Conservation (phyloP, 2,888 invertebrate species). For the Saturnia pavonia region DNA sequence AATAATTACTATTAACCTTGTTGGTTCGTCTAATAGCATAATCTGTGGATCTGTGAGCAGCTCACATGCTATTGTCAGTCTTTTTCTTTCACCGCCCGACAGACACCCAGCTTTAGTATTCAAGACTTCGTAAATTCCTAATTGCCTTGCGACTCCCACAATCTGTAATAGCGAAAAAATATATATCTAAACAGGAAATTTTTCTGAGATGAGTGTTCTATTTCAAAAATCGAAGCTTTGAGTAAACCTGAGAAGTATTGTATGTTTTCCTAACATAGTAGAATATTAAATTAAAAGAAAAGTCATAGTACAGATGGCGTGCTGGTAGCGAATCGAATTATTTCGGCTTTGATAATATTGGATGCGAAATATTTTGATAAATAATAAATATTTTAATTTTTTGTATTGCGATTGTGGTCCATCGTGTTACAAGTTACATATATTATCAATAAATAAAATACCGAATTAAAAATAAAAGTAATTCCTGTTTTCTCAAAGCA, state of each 20-base stretch:
- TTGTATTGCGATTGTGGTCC: neutral
- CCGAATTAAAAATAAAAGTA: too few species aligned
- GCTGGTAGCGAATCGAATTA: neutral
- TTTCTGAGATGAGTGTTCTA: too few species aligned
- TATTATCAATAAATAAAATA: too few species aligned
- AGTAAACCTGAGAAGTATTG: neutral
- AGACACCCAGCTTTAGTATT: constrained; percentile 87
- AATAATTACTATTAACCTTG: constrained; percentile 83
- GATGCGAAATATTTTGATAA: neutral
- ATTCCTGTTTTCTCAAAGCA: too few species aligned
- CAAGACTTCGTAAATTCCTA: constrained; percentile 87
- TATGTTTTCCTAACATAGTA: neutral
- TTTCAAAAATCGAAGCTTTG: too few species aligned
- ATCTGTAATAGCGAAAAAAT: constrained; percentile 82
- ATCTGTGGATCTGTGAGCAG: constrained; percentile 94
- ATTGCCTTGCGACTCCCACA: constrained; percentile 87
- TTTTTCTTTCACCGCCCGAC: constrained; percentile 95
- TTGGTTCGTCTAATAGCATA: constrained; percentile 96
- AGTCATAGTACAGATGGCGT: neutral
- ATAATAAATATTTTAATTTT: too few species aligned
- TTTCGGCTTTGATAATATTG: neutral
- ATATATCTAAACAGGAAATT: too few species aligned
- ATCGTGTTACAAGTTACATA: too few species aligned
- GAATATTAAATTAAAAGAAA: neutral
- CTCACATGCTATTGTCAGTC: constrained; percentile 94